Conservation (phyloP, 2,888 invertebrate genomes). For the Helicoverpa assulta region DNA sequence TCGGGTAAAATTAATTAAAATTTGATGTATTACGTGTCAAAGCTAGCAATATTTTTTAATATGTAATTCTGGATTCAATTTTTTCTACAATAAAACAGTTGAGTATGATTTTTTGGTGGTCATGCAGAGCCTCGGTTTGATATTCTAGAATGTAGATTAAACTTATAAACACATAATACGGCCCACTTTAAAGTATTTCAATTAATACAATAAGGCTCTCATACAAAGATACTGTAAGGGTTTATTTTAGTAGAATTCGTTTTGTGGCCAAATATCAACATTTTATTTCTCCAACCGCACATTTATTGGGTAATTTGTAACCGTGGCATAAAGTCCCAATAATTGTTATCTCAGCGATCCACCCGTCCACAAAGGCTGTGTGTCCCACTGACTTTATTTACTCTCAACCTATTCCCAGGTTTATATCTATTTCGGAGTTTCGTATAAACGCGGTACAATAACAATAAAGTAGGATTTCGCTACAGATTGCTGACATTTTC, state of each 20-base stretch:
- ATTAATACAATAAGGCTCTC: conserved; percentile 10
- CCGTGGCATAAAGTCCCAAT: conserved; percentile 78
- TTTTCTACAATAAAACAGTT: too few species aligned
- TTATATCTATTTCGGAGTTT: conserved; percentile 82
- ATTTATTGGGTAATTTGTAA: conserved; percentile 72
- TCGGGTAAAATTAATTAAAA: conserved; percentile 11
- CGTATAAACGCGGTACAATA: conserved; percentile 86
- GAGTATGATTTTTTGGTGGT: too few species aligned
- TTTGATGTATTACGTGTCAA: conserved; percentile 20
- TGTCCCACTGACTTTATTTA: conserved; percentile 81
- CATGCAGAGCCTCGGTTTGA: too few species aligned
- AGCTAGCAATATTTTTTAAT: not conserved
- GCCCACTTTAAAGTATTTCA: not conserved
- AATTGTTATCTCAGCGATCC: conserved; percentile 83
- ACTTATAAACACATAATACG: too few species aligned
- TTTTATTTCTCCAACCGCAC: conserved; percentile 57
- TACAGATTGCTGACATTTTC: conserved; percentile 87
- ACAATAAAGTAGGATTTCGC: conserved; percentile 87
- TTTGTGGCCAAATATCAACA: conserved; percentile 44
- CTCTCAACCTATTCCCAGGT: conserved; percentile 83
- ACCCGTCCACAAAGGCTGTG: conserved; percentile 72
- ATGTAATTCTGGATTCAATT: not conserved
- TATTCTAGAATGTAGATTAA: too few species aligned
- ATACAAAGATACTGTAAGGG: conserved; percentile 33
- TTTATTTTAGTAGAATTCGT: conserved; percentile 38